Percentiles rank a stretch among this genome's conserved stretches.
phyloP scores from a whole-genome alignment of 2,797 vertebrate genomes.

The Hylomyscus alleni region DNA sequence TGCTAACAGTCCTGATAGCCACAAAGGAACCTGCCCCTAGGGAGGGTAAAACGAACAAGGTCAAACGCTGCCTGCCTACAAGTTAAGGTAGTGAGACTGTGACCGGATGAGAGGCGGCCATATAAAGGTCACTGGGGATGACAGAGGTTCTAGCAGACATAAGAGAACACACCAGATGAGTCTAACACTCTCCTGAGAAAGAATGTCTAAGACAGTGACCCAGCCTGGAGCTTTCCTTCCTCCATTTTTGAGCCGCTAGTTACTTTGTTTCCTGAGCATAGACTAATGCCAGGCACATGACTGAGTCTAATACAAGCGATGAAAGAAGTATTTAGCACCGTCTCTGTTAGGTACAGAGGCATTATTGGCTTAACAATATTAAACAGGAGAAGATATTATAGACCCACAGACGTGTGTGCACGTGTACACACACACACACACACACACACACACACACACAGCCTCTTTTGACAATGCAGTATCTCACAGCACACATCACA shows the following conservation, averaged over 20 bases:
- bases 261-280: slow-evolving; percentile 10
- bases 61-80: background rate
- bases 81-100: background rate
- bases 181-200: background rate
- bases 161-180: background rate
- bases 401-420: too few species aligned
- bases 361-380: background rate
- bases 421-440: background rate
- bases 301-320: background rate
- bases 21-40: background rate
- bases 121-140: background rate
- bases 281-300: background rate
- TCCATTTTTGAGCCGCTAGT: background rate
- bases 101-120: background rate
- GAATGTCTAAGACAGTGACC: background rate
- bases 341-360: slow-evolving; percentile 22
- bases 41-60: background rate
- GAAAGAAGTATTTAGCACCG: background rate
- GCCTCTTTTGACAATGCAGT: background rate
- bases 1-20: background rate
- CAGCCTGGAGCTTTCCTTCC: background rate
- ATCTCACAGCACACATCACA: background rate
- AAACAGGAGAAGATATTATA: background rate
- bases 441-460: background rate
- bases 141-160: background rate